Conservation (phyloP, 2,113 vertebrate species). For the Oreochromis aureus region DNA sequence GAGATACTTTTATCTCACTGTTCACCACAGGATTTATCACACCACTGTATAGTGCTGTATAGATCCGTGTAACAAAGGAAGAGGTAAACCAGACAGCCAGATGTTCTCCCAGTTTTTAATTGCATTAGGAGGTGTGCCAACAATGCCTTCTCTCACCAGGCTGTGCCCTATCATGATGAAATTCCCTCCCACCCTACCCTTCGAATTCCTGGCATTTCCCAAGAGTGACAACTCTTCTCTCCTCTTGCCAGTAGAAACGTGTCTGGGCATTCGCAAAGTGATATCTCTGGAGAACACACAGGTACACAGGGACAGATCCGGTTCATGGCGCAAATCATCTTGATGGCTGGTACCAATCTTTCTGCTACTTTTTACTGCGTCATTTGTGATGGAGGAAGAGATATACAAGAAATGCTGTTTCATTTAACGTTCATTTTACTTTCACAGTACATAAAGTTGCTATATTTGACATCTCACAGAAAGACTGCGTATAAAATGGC, state of each 20-base stretch:
- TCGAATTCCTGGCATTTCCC: constrained; percentile 64
- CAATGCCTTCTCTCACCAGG: constrained; percentile 25
- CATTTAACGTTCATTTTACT: background rate
- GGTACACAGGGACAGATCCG: background rate
- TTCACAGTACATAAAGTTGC: background rate
- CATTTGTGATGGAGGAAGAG: background rate
- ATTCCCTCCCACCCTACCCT: constrained; percentile 25
- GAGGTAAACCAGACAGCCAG: constrained; percentile 30
- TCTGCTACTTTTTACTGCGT: background rate
- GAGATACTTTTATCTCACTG: background rate
- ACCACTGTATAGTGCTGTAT: background rate
- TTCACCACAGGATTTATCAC: background rate
- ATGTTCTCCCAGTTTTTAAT: constrained; percentile 24
- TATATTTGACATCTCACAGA: background rate
- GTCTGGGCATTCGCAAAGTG: constrained; percentile 31
- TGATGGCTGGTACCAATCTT: background rate
- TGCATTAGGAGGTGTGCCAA: constrained; percentile 18
- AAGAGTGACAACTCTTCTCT: constrained; percentile 30
- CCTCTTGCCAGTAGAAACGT: constrained; percentile 9
- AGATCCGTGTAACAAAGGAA: background rate
- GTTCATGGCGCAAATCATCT: background rate
- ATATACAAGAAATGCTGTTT: background rate
- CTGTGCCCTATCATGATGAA: constrained; percentile 34
- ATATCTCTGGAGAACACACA: background rate
- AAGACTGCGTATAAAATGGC: background rate